A percentile compares a stretch with the other conserved stretches of the same genome.
These are phyloP conservation scores for Rhyacophila evoluta DNA, from an alignment of 2,888 invertebrate genomes.

Conservation along the genomic window DNA sequence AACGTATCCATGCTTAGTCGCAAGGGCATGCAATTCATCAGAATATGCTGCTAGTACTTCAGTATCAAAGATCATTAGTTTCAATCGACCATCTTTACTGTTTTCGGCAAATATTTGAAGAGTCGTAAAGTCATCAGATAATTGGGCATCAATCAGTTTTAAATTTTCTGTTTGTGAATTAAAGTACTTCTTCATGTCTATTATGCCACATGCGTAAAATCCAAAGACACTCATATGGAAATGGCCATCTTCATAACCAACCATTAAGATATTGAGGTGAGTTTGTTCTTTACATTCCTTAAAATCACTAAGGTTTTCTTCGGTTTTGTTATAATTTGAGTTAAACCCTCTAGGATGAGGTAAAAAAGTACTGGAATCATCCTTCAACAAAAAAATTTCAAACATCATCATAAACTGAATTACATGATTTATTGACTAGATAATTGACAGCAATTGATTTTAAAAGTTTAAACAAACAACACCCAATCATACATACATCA, in stretches of 20 bases:
- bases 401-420: constrained; percentile 39
- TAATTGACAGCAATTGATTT: too few relatives aligned
- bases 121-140: constrained; percentile 79
- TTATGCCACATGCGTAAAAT: constrained; percentile 81
- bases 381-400: constrained; percentile 60
- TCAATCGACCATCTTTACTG: constrained; percentile 65
- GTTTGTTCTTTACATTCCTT: constrained; percentile 73
- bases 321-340: constrained; percentile 68
- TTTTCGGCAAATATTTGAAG: constrained; percentile 75
- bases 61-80: constrained; percentile 70
- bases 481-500: too few relatives aligned
- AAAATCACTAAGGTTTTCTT: constrained; percentile 69
- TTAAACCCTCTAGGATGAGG: constrained; percentile 71
- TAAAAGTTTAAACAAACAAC: too few relatives aligned
- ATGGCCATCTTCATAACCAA: constrained; percentile 81
- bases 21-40: constrained; percentile 78
- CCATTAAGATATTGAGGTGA: constrained; percentile 80
- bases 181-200: constrained; percentile 72
- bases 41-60: constrained; percentile 75
- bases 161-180: constrained; percentile 71
- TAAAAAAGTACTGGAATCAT: constrained; percentile 69
- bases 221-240: constrained; percentile 86
- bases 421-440: too few relatives aligned
- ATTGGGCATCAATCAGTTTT: constrained; percentile 73
- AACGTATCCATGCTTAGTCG: constrained; percentile 81